Evolutionary conservation across 2,888 invertebrate genomes (phyloP).

Genomic region (Euzetes globulus): DNA sequence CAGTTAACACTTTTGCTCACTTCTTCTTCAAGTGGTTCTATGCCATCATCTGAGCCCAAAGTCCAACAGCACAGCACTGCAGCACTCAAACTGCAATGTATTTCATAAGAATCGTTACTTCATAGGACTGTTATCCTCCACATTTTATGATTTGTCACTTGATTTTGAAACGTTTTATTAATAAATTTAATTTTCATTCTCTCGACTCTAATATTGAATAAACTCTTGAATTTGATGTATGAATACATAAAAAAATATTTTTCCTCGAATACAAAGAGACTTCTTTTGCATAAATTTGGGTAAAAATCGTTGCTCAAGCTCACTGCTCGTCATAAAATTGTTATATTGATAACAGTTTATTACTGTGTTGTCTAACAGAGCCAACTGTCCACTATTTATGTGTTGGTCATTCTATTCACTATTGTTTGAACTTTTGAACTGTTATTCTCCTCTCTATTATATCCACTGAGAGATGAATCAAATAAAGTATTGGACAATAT

Average conservation of each 20-base stretch:
- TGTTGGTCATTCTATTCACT: constrained; percentile 3
- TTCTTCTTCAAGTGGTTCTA: constrained; percentile 20
- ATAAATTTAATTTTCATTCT: constrained; percentile 5
- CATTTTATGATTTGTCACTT: background rate
- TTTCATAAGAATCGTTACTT: background rate
- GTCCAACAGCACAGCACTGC: background rate
- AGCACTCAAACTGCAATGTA: too few species aligned
- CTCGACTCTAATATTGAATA: constrained; percentile 5
- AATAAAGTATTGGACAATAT: background rate
- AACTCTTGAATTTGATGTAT: background rate
- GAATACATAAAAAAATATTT: background rate
- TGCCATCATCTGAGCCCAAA: background rate
- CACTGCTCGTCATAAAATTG: too few species aligned
- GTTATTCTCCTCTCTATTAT: background rate
- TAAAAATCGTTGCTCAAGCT: too few species aligned
- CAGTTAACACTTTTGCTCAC: constrained; percentile 18
- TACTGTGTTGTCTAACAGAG: too few species aligned
- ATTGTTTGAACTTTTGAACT: constrained; percentile 7
- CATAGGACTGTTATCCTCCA: background rate
- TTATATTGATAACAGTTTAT: too few species aligned
- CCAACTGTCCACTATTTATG: background rate
- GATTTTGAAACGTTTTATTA: background rate
- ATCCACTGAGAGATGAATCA: constrained; percentile 16
- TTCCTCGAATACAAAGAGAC: background rate
- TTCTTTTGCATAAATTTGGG: too few species aligned